phyloP scores from a whole-genome alignment of 2,797 vertebrate genomes.

The Clarias laeviceps region DNA sequence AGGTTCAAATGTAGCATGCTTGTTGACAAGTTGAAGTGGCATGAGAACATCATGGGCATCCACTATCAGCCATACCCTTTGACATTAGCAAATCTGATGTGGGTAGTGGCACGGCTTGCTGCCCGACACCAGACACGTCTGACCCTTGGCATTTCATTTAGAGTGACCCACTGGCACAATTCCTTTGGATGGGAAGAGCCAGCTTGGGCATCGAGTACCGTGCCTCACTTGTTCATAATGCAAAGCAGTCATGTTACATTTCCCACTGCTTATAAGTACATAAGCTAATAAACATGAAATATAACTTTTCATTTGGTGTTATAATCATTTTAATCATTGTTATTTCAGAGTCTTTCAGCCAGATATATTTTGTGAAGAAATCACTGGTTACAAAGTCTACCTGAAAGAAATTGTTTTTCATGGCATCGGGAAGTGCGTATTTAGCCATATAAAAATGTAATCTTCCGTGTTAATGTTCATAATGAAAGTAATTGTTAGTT shows the following conservation, averaged over 20 bases:
- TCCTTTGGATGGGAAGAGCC: slow-evolving; percentile 16
- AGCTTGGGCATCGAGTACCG: slow-evolving; percentile 33
- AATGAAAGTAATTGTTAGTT: neutral
- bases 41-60: slow-evolving; percentile 23
- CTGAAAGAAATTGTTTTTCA: neutral
- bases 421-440: neutral
- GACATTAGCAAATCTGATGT: slow-evolving; percentile 61
- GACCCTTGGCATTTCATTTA: slow-evolving; percentile 73
- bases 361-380: slow-evolving; percentile 8
- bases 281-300: slow-evolving; percentile 15
- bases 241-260: slow-evolving; percentile 2
- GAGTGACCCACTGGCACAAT: slow-evolving; percentile 39
- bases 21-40: slow-evolving; percentile 20
- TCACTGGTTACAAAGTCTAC: neutral
- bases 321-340: neutral
- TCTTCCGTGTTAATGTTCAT: neutral
- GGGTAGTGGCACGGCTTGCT: slow-evolving; percentile 54
- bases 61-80: slow-evolving; percentile 35
- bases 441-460: neutral
- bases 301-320: neutral
- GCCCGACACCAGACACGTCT: slow-evolving; percentile 67
- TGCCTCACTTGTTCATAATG: slow-evolving; percentile 33
- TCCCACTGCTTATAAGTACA: neutral
- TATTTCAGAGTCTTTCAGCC: neutral
- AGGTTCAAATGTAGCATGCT: neutral